Base-by-base conservation (phyloP, 2,888 invertebrate species). In the Plagiodera versicolora region DNA sequence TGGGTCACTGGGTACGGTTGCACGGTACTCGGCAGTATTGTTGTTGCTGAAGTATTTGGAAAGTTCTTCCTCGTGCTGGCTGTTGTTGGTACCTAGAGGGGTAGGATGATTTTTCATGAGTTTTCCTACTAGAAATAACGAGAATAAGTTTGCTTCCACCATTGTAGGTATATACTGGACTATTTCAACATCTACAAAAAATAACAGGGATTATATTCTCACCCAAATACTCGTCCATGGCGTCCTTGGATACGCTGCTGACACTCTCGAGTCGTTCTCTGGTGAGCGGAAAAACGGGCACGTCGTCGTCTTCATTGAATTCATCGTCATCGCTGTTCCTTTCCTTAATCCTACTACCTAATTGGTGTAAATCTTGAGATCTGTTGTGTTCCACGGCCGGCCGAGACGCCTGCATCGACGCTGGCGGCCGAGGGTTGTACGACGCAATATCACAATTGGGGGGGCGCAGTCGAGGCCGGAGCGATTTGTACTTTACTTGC, bases 41-140 rank as follows among this genome's bases (percentile, higher is more conserved):
- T 81, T 81, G 64, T 87, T 87, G 67, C 86, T 89, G 80, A 92
- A 92, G 81, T 92, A 93, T 81, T 91, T 90, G 77, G 91, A 83
- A 71, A 94, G 81, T 80, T 93, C 93, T 75, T 92, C 92, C 78
- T 93, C 92, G 75, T 90, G 91, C 75, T 91, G 90, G 46, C 88
- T 88, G 78, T 87, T 88, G 68, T 86, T 86, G 65, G 89, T 90
- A 67, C 87, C 89, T 77, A 58, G 17, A 61, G 59, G 56, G 28
- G 17, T 44, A 47, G 46, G 32, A 8, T 10, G 18, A 48, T 10
- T 16, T 14, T 53, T n/a, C 6, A 24, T 6, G 32, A 57, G 8
- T 51, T 45, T 45, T 24, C 24, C 24, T n/a, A n/a, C n/a, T n/a
- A n/a, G n/a, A n/a, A n/a, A n/a, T n/a, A n/a, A n/a, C n/a, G n/a